These are phyloP conservation scores for Helobdella robusta DNA, from an alignment of 2,888 invertebrate genomes.

Conservation along the genomic window DNA sequence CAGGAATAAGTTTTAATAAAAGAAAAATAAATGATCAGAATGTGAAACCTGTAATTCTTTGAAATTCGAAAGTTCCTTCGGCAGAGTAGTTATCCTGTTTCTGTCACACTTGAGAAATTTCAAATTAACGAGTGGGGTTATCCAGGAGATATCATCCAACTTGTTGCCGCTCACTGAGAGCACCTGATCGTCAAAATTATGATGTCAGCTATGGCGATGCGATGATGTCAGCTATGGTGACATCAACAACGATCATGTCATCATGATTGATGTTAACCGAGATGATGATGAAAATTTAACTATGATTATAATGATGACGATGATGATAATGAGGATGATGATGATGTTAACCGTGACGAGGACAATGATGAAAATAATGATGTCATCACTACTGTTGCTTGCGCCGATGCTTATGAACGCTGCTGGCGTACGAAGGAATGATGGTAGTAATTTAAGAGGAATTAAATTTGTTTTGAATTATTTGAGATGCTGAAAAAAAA, in stretches of 20 bases:
- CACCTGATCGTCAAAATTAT: constrained; percentile 15
- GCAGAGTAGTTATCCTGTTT: constrained; percentile 34
- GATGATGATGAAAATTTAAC: background rate
- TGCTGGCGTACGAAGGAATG: too few species aligned
- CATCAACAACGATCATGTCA: too few species aligned
- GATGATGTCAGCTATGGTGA: too few species aligned
- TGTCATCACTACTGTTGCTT: too few species aligned
- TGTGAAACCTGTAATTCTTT: constrained; percentile 28
- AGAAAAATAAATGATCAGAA: too few species aligned
- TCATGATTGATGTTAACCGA: background rate
- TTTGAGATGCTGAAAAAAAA: too few species aligned
- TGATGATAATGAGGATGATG: background rate
- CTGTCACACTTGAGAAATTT: constrained; percentile 33
- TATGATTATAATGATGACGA: background rate
- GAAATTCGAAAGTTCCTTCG: constrained; percentile 32
- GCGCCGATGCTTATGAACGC: too few species aligned
- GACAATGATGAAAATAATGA: background rate
- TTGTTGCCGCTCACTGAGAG: constrained; percentile 36
- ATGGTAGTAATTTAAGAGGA: too few species aligned
- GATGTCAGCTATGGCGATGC: too few species aligned
- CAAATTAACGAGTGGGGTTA: constrained; percentile 29
- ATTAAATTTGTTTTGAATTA: too few species aligned
- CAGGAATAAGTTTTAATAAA: too few species aligned
- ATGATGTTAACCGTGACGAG: background rate
- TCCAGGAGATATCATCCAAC: constrained; percentile 35